These are phyloP conservation scores for Ciona savignyi DNA, from an alignment of 23 tunicate species.

Conservation along the genomic window DNA sequence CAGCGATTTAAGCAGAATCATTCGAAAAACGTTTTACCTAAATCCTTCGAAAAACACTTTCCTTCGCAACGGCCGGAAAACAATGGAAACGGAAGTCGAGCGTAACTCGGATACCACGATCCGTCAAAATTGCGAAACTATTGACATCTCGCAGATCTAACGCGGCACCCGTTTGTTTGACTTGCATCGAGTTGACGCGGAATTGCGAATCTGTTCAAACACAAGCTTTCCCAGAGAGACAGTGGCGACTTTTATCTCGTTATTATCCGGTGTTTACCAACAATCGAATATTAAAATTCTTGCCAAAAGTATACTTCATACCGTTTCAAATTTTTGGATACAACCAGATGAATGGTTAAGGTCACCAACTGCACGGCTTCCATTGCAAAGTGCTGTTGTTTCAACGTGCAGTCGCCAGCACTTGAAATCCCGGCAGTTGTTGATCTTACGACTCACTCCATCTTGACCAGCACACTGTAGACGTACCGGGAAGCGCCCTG, in stretches of 20 bases:
- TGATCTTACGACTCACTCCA: background rate
- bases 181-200: background rate
- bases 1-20: too few relatives aligned
- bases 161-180: background rate
- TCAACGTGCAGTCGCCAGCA: background rate
- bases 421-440: background rate
- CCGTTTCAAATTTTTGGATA: too few relatives aligned
- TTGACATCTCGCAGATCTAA: background rate
- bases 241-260: background rate
- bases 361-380: too few relatives aligned
- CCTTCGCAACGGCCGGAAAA: background rate
- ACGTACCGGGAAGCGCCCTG: background rate
- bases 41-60: background rate
- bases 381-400: background rate
- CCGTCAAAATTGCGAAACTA: background rate
- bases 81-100: background rate
- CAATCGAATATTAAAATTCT: too few relatives aligned
- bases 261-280: too few relatives aligned
- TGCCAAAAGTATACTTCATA: too few relatives aligned
- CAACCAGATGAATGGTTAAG: too few relatives aligned
- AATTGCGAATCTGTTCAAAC: constrained; percentile 1
- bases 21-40: background rate
- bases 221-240: background rate
- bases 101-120: background rate
- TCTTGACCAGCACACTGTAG: background rate